Evolutionary conservation across 2,113 vertebrate species (phyloP).

Genomic region (Anarrhichthys ocellatus): DNA sequence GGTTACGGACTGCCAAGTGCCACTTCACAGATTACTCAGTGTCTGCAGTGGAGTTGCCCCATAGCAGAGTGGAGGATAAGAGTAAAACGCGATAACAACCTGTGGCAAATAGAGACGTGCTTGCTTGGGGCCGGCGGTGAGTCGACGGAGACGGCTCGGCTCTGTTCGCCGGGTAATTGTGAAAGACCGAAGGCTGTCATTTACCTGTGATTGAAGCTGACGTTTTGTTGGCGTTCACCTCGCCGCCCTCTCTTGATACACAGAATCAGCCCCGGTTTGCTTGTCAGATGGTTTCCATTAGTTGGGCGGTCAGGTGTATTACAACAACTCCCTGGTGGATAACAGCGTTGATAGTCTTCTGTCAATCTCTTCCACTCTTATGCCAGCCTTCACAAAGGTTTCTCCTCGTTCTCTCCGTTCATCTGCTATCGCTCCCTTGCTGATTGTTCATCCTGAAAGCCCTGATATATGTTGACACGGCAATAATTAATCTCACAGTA

Average conservation of each 20-base stretch:
- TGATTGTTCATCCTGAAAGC: conserved; percentile 36
- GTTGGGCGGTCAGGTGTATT: conserved; percentile 59
- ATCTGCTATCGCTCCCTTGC: background rate
- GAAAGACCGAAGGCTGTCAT: conserved; percentile 61
- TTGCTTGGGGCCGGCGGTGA: background rate
- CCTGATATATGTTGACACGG: conserved; percentile 1
- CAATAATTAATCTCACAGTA: conserved; percentile 2
- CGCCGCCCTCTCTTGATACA: conserved; percentile 39
- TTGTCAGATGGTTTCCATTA: conserved; percentile 67
- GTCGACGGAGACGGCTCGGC: background rate
- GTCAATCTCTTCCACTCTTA: conserved; percentile 56
- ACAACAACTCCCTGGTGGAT: conserved; percentile 54
- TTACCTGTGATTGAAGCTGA: conserved; percentile 71
- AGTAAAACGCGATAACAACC: conserved; percentile 57
- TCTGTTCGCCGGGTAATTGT: conserved; percentile 13
- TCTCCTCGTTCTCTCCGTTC: conserved; percentile 20
- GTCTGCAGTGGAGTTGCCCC: conserved; percentile 54
- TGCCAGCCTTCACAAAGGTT: conserved; percentile 12
- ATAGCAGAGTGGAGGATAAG: conserved; percentile 58
- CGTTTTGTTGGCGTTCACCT: conserved; percentile 60
- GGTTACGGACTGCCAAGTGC: conserved; percentile 68
- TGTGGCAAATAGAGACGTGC: conserved; percentile 30
- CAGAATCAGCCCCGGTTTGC: conserved; percentile 49
- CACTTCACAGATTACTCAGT: conserved; percentile 70
- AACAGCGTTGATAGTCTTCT: conserved; percentile 60